A percentile compares a stretch with the other conserved stretches of the same genome.
Evolutionary conservation across 2,113 vertebrate species (phyloP).

Genomic region (Noturus placidus): DNA sequence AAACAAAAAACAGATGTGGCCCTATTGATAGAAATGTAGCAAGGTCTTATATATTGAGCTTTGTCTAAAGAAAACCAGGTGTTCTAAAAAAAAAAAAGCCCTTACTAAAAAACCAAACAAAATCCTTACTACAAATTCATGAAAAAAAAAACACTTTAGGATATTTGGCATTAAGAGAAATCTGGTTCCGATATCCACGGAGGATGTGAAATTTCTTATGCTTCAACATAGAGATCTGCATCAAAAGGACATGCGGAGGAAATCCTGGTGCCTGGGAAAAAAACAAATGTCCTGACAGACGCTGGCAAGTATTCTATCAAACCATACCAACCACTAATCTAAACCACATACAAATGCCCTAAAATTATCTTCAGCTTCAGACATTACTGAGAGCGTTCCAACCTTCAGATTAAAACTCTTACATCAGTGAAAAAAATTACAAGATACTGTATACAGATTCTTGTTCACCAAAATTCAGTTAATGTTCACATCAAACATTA

Average conservation of each 20-base stretch:
- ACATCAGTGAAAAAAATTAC: background rate
- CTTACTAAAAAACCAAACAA: conserved; percentile 40
- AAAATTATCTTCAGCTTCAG: conserved; percentile 15
- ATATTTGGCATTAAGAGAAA: conserved; percentile 19
- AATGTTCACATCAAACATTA: background rate
- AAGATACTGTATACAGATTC: conserved; percentile 3
- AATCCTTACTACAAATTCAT: background rate
- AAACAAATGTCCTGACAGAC: background rate
- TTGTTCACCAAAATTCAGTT: background rate
- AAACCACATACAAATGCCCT: background rate
- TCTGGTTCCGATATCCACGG: conserved; percentile 22
- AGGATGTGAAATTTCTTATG: conserved; percentile 31
- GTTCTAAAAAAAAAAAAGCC: conserved; percentile 39
- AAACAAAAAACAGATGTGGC: conserved; percentile 67
- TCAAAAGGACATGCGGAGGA: conserved; percentile 25
- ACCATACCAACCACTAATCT: background rate
- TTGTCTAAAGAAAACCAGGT: conserved; percentile 54
- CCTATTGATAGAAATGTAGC: conserved; percentile 47
- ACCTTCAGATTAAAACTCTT: background rate
- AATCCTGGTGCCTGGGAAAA: conserved; percentile 18
- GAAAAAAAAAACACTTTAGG: conserved; percentile 7
- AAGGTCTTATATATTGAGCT: conserved; percentile 60
- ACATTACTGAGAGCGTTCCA: background rate
- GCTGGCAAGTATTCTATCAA: background rate
- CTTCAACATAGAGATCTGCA: background rate